Evolutionary conservation across 2,888 invertebrate species (phyloP).

Genomic region (Teinopalpus imperialis): DNA sequence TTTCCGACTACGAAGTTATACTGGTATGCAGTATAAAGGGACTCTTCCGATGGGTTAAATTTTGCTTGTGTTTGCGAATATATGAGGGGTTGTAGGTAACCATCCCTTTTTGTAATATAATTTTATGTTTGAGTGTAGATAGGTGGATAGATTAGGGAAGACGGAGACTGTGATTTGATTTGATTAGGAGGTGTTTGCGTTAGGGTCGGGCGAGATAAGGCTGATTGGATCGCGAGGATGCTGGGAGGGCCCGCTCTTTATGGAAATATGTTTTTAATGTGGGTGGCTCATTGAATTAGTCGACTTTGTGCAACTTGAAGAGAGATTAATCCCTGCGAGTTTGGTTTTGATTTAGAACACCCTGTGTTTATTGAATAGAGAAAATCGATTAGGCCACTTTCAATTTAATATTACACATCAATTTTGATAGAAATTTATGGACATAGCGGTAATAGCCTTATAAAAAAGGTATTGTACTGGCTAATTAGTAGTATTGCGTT

Average conservation of each 20-base stretch:
- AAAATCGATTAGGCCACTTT: not conserved
- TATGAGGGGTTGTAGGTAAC: conserved; percentile 76
- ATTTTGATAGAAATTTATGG: too few species aligned
- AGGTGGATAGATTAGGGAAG: conserved; percentile 79
- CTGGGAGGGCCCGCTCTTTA: conserved; percentile 51
- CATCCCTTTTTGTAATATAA: conserved; percentile 80
- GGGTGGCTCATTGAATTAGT: conserved; percentile 78
- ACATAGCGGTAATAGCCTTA: too few species aligned
- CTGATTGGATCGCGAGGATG: conserved; percentile 72
- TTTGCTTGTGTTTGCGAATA: conserved; percentile 80
- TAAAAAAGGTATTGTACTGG: too few species aligned
- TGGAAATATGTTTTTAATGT: conserved; percentile 82
- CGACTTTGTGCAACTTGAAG: conserved; percentile 63
- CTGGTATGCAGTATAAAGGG: conserved; percentile 63
- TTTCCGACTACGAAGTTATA: conserved; percentile 67
- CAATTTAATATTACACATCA: too few species aligned
- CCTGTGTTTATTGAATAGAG: conserved; percentile 2
- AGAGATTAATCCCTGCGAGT: conserved; percentile 63
- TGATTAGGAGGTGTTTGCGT: conserved; percentile 80
- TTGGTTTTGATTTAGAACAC: conserved; percentile 51
- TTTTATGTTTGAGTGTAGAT: conserved; percentile 78
- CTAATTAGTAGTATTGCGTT: too few species aligned
- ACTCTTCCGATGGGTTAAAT: conserved; percentile 76
- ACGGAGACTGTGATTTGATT: conserved; percentile 81
- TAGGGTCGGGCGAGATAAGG: conserved; percentile 73